Evolutionary conservation across 30 jellyfish, hydroid and myxozoan genomes (phyloP).

Genomic region (Morbakka virulenta): DNA sequence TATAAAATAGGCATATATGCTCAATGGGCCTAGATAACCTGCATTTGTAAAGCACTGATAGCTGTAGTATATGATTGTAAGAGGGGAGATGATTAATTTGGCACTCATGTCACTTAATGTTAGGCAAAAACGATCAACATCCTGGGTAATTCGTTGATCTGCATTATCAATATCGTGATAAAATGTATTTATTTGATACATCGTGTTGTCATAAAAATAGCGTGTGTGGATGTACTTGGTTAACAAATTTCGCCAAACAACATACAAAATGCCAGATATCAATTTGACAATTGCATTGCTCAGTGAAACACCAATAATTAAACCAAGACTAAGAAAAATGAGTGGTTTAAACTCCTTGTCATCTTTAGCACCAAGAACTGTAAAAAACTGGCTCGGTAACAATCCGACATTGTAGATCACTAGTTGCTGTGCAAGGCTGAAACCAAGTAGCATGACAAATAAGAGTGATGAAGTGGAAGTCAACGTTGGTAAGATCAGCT

Average conservation of each 20-base stretch:
- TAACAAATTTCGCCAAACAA: slow-evolving; percentile 71
- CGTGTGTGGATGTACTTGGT: slow-evolving; percentile 46
- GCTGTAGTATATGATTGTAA: slow-evolving; percentile 73
- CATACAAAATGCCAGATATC: slow-evolving; percentile 70
- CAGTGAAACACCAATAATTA: slow-evolving; percentile 64
- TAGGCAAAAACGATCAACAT: slow-evolving; percentile 73
- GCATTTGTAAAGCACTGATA: slow-evolving; percentile 60
- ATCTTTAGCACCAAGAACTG: slow-evolving; percentile 76
- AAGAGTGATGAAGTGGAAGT: slow-evolving; percentile 48
- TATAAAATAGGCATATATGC: slow-evolving; percentile 66
- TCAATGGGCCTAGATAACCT: slow-evolving; percentile 81
- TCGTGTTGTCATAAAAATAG: slow-evolving; percentile 54
- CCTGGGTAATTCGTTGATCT: slow-evolving; percentile 91
- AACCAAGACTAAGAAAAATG: slow-evolving; percentile 36
- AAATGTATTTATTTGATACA: slow-evolving; percentile 38
- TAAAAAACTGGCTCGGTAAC: slow-evolving; percentile 74
- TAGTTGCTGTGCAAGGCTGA: slow-evolving; percentile 69
- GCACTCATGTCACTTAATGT: slow-evolving; percentile 71
- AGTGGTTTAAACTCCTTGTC: slow-evolving; percentile 44
- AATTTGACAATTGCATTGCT: slow-evolving; percentile 65
- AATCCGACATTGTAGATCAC: slow-evolving; percentile 82
- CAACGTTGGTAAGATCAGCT: slow-evolving; percentile 31
- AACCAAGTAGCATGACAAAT: slow-evolving; percentile 55
- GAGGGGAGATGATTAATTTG: slow-evolving; percentile 76
- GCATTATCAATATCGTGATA: slow-evolving; percentile 68